phyloP scores from a whole-genome alignment of 2,888 invertebrate species.

The Allophyes oxyacanthae region DNA sequence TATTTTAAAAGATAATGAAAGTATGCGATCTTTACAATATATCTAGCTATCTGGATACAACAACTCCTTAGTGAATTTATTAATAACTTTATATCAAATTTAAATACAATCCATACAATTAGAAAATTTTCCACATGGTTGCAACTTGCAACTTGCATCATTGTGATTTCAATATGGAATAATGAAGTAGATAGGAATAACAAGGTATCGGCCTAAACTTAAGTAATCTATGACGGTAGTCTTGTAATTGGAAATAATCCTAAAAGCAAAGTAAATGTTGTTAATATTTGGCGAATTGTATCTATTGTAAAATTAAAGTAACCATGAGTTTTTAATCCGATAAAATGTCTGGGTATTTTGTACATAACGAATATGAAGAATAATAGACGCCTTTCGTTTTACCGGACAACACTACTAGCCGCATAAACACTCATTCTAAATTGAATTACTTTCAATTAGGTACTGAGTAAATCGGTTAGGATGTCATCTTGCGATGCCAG shows the following conservation, averaged over 20 bases:
- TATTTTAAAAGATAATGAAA: constrained; percentile 38
- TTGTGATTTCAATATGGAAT: constrained; percentile 36
- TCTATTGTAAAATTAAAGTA: constrained; percentile 27
- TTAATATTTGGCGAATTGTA: constrained; percentile 13
- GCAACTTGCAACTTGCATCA: constrained; percentile 32
- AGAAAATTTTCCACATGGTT: no score
- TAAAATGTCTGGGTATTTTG: constrained; percentile 25
- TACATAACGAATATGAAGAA: constrained; percentile 34
- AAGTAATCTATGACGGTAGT: constrained; percentile 35
- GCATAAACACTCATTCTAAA: constrained; percentile 70
- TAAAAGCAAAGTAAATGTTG: constrained; percentile 11
- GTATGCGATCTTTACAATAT: constrained; percentile 41
- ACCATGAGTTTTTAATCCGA: constrained; percentile 14
- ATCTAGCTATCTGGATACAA: constrained; percentile 19
- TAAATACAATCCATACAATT: no score
- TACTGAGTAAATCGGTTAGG: constrained; percentile 73
- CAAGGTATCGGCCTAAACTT: constrained; percentile 31
- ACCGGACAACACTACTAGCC: constrained; percentile 61
- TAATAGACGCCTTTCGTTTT: constrained; percentile 61
- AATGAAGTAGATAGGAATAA: constrained; percentile 32
- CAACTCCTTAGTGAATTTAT: no score
- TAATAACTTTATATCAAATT: no score
- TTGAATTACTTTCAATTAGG: constrained; percentile 79
- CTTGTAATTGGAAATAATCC: constrained; percentile 18
- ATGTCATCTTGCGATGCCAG: constrained; percentile 64